These are phyloP conservation scores for Polyploca ridens DNA, from an alignment of 2,888 invertebrate species.

Conservation along the genomic window DNA sequence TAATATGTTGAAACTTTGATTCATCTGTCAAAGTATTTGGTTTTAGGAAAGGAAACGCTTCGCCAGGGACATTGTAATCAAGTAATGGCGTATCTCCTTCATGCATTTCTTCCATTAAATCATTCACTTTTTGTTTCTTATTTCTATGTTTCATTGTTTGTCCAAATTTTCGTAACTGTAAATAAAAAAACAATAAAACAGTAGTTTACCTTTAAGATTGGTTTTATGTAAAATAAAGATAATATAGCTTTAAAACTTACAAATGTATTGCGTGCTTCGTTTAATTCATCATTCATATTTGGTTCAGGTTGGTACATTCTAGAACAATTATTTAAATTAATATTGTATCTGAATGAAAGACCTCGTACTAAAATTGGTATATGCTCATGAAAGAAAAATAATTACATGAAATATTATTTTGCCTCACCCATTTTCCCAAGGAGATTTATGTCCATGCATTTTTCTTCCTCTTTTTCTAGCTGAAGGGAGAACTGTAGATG, in stretches of 20 bases:
- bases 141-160: conserved; percentile 40
- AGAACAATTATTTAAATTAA: not conserved
- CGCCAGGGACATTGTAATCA: conserved; percentile 27
- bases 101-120: conserved; percentile 29
- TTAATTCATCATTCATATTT: not conserved
- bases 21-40: conserved; percentile 24
- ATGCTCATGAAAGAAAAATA: not conserved
- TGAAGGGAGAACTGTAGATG: not conserved
- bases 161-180: conserved; percentile 48
- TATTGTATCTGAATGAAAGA: no score
- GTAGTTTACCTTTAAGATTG: not conserved
- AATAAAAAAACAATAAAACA: conserved; percentile 14
- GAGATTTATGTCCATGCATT: not conserved
- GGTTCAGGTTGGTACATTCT: not conserved
- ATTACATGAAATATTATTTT: not conserved
- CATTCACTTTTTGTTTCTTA: conserved; percentile 33
- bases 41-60: conserved; percentile 22
- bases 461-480: conserved; percentile 1
- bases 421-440: not conserved
- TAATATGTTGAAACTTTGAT: conserved; percentile 17
- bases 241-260: conserved; percentile 31
- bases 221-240: conserved; percentile 8
- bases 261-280: conserved; percentile 35
- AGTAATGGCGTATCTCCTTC: conserved; percentile 29
- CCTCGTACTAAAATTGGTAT: no score